Base-by-base conservation (phyloP, 2,888 invertebrate genomes). In the Bruchidius siliquastri region DNA sequence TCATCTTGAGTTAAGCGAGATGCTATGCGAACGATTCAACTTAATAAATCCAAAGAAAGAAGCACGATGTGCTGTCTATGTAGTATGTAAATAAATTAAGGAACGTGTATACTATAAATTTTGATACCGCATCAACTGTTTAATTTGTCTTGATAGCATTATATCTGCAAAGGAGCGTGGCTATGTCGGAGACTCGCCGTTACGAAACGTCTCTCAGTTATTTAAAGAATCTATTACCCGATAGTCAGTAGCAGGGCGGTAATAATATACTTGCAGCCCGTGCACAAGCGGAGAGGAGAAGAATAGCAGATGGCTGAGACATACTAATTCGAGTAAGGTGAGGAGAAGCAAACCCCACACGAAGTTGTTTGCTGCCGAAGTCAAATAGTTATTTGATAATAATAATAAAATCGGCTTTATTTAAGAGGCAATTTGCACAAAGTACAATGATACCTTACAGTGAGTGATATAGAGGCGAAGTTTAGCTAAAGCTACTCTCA, bases 71-170 rank as follows among this genome's bases (percentile, higher is more conserved):
- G 18, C 49, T 49, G 49, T 49, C 49, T 49, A 13, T 49, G 49
- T 18, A 49, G 49, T 68, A 74, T 74, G 74, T 74, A 74, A 74
- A 73, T 75, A 75, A 75, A 74, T 75, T 74, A 68, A 70, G 70
- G 72, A 75, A 75, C 75, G 75, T 75, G 75, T 74, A 69, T 75
- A 72, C 68, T 72, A 75, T 75, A 71, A 49, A 32, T 72, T 26
- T 66, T 72, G 75, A 75, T 74, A 73, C 66, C 69, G 73, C 71
- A 70, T 49, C 49, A 18, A 18, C 18, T 49, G 49, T 49, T 30
- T 30, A 49, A 49, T 49, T 49, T 49, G 49, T 49, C 49, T 49
- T 49, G 49, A 49, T 49, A 49, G 18, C 18, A 49, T 49, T 49
- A 49, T 49, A 49, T 49, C 49, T 49, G 49, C 49, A 49, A 18